A percentile compares a stretch with the other conserved stretches of the same genome.
Conservation (phyloP, 2,888 invertebrate species). For the Trichogramma evanescens region DNA sequence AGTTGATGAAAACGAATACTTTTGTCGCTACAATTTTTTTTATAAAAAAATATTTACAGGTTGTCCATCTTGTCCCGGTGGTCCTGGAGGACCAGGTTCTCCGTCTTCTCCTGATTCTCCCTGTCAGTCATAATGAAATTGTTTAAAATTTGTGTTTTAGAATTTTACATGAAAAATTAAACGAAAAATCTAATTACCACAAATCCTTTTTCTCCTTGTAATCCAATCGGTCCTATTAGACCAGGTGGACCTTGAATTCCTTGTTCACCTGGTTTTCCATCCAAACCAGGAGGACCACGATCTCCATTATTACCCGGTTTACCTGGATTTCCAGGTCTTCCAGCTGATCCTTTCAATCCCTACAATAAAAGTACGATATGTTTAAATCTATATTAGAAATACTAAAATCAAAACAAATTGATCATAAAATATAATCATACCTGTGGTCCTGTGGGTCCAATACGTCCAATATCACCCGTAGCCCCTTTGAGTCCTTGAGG, state of each 20-base stretch:
- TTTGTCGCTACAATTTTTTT: background rate
- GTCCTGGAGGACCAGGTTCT: conserved; percentile 67
- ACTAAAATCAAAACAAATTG: background rate
- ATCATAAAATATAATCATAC: conserved; percentile 23
- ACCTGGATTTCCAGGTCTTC: conserved; percentile 64
- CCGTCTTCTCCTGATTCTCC: conserved; percentile 78
- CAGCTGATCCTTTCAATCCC: conserved; percentile 68
- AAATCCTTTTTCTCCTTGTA: conserved; percentile 71
- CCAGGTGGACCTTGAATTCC: conserved; percentile 76
- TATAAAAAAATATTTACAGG: conserved; percentile 45
- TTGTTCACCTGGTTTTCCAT: conserved; percentile 63
- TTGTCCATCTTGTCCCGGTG: conserved; percentile 67
- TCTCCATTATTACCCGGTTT: conserved; percentile 66
- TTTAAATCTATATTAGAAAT: background rate
- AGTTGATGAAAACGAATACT: background rate
- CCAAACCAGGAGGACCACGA: conserved; percentile 68
- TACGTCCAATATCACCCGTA: conserved; percentile 56
- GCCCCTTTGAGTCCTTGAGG: conserved; percentile 56
- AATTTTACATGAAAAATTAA: background rate
- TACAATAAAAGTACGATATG: background rate
- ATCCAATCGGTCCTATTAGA: conserved; percentile 66
- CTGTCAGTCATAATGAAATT: conserved; percentile 41
- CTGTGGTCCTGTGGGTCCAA: conserved; percentile 53
- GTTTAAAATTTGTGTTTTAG: conserved; percentile 1
- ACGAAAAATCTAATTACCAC: conserved; percentile 49